Percentiles rank a stretch among this genome's conserved stretches.
Evolutionary conservation across 2,113 vertebrate genomes (phyloP).

Genomic region (human (Homo sapiens)): DNA sequence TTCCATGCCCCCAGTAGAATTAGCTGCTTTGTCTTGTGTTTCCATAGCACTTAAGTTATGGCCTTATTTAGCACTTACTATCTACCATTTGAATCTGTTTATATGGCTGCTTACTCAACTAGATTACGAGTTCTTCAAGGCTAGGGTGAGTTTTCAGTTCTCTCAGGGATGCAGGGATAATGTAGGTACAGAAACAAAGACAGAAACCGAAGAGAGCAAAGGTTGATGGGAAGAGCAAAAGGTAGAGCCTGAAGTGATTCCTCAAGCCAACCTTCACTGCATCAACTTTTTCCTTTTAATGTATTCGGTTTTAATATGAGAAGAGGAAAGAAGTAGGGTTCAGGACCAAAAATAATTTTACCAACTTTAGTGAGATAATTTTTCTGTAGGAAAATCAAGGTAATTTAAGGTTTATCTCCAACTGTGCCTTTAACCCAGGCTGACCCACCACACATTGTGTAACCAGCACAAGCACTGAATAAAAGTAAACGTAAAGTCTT

Average conservation of each 20-base stretch:
- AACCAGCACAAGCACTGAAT: not conserved
- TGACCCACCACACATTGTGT: not conserved
- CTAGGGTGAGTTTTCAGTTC: not conserved
- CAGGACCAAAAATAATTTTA: not conserved
- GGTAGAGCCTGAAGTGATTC: not conserved
- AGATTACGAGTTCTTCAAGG: not conserved
- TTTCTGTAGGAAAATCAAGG: not conserved
- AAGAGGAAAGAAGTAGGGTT: not conserved
- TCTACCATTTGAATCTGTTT: not conserved
- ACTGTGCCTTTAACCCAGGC: not conserved
- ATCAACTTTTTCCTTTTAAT: not conserved
- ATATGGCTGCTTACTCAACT: not conserved
- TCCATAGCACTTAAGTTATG: not conserved
- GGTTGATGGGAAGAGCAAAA: not conserved
- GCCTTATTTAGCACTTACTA: not conserved
- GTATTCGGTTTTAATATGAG: not conserved
- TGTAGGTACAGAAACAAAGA: not conserved
- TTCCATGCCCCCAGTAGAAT: not conserved
- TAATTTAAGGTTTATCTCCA: not conserved
- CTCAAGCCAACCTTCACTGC: not conserved
- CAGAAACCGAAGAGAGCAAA: not conserved
- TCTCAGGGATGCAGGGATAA: not conserved
- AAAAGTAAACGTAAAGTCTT: not conserved
- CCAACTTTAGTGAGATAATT: not conserved
- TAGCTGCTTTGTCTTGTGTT: not conserved